Evolutionary conservation across 30 jellyfish, hydroid and myxozoan species (phyloP), one percentile per base, ranked within the genome.

Genomic region (Turritopsis dohrnii): DNA sequence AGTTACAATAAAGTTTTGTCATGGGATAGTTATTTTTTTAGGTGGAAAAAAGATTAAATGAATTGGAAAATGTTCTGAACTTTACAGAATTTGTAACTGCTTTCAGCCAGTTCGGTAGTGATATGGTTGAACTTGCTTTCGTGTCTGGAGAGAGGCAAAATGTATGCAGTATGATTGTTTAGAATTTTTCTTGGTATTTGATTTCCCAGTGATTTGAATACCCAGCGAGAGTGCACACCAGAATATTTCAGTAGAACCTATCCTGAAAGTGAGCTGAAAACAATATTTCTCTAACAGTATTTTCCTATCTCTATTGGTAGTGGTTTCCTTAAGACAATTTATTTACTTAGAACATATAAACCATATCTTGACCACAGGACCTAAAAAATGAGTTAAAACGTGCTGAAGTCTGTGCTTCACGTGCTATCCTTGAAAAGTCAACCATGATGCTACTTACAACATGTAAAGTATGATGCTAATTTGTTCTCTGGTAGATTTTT

Each of bases 351-450:
- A 18, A 60, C n/a, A 60, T 60, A 60, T n/a, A 60, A 60, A 16
- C 23, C 73, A 54, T 53, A 65, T 72, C n/a, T n/a, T n/a, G n/a
- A n/a, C n/a, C n/a, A 8, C 79, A 94, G 99, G 99, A 94, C 83
- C 90, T 94, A 21, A 89, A 89, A 85, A 96, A 94, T 84, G 97
- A 94, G 71, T 81, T 85, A 53, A 97, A 94, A 83, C 79, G 99
- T 25, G 99, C 99, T 18, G 99, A 94, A 83, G 96, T 94, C 90
- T 94, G 99, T 86, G 99, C 97, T 29, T 95, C 99, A 1, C 77
- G 99, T 25, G 96, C 99, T 21, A 89, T 94, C 25, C 81, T 94
- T 7, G 99, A 94, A 83, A 94, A 94, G 79, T 94, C 99, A 82
- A 94, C 99, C 53, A 89, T 94, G 99, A 94, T 94, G 99, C 90